Evolutionary conservation across 92 coral and sea anemone species (phyloP).

Genomic region (Paragorgia papillata): DNA sequence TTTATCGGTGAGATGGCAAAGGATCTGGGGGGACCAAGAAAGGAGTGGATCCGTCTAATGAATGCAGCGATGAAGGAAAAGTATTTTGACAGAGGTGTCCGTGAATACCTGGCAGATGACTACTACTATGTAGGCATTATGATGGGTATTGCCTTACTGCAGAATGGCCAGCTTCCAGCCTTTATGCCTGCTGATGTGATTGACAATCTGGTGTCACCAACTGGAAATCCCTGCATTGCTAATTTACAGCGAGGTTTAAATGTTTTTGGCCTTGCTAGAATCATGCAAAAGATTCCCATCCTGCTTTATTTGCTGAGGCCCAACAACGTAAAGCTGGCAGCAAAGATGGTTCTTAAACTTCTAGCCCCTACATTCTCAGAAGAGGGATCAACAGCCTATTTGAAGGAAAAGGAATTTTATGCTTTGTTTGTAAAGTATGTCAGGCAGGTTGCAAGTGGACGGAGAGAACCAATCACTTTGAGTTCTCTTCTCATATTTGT

Average conservation of each 20-base stretch:
- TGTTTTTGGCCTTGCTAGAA: conserved; percentile 52
- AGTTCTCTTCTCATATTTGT: conserved; percentile 55
- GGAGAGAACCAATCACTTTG: conserved; percentile 56
- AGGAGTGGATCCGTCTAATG: conserved; percentile 25
- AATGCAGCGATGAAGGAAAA: conserved; percentile 31
- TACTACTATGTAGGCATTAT: conserved; percentile 36
- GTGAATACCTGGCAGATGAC: conserved; percentile 25
- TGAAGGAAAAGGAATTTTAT: conserved; percentile 58
- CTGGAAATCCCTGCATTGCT: conserved; percentile 40
- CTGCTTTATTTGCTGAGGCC: conserved; percentile 64
- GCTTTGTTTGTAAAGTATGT: conserved; percentile 67
- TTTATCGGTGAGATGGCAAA: conserved; percentile 66
- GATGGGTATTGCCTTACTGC: conserved; percentile 57
- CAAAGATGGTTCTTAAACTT: conserved; percentile 48
- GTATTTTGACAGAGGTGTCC: conserved; percentile 36
- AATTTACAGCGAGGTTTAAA: conserved; percentile 56
- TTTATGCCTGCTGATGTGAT: conserved; percentile 50
- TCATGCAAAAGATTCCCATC: conserved; percentile 46
- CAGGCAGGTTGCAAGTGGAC: conserved; percentile 67
- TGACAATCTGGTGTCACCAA: conserved; percentile 37
- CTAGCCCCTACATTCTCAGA: conserved; percentile 58
- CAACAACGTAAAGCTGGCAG: conserved; percentile 36
- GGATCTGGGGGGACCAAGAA: conserved; percentile 60
- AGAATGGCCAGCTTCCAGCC: conserved; percentile 54
- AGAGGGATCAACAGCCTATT: conserved; percentile 58